Percentiles rank a stretch among this genome's conserved stretches.
Conservation (phyloP, 2,113 vertebrate species). For the Amphiprion ocellaris region DNA sequence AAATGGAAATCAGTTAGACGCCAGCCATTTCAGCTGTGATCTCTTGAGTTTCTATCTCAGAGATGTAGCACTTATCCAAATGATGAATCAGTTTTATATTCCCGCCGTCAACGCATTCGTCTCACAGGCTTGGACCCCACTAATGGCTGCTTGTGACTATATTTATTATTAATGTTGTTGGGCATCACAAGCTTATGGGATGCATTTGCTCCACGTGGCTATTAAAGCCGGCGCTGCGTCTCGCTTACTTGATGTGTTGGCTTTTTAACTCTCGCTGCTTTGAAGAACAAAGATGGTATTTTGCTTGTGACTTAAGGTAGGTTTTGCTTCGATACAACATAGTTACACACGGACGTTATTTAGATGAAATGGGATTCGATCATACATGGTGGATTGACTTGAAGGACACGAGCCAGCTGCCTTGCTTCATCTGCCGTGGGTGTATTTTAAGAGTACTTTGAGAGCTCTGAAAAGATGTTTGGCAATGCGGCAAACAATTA, state of each 20-base stretch:
- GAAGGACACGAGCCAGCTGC: constrained; percentile 10
- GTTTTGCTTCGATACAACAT: constrained; percentile 32
- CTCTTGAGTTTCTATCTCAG: constrained; percentile 1
- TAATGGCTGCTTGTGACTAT: constrained; percentile 37
- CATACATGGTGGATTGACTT: constrained; percentile 8
- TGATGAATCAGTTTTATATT: constrained; percentile 61
- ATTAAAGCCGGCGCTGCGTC: constrained; percentile 50
- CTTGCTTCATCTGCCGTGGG: constrained; percentile 8
- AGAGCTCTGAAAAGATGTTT: constrained; percentile 25
- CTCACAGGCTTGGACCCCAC: constrained; percentile 17
- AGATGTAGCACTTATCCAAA: constrained; percentile 33
- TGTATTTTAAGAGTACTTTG: constrained; percentile 20
- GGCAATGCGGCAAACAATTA: constrained; percentile 38
- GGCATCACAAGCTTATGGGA: constrained; percentile 49
- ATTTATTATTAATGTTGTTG: constrained; percentile 68
- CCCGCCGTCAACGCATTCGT: constrained; percentile 17
- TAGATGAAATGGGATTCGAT: constrained; percentile 28
- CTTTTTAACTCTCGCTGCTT: constrained; percentile 37
- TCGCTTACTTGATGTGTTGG: constrained; percentile 17
- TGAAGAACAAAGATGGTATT: constrained; percentile 45
- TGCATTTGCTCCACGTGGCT: constrained; percentile 35
- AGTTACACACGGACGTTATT: constrained; percentile 22
- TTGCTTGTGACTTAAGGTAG: constrained; percentile 14
- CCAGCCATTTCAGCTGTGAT: background rate
- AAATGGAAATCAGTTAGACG: constrained; percentile 12